Evolutionary conservation across 2,113 vertebrate genomes (phyloP).

Genomic region (Plectropomus leopardus): DNA sequence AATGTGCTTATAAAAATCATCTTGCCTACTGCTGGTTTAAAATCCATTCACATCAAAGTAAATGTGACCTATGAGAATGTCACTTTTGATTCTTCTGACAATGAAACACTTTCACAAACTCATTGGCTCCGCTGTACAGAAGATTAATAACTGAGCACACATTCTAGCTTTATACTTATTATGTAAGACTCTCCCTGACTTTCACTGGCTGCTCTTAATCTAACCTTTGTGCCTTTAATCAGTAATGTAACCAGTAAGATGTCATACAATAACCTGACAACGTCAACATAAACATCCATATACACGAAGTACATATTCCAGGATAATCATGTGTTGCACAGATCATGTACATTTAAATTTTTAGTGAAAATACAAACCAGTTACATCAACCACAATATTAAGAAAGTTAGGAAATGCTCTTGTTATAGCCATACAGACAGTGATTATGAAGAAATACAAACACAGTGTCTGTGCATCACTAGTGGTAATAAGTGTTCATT

Average conservation of each 20-base stretch:
- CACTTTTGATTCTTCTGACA: not conserved
- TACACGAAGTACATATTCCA: not conserved
- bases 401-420: too few species aligned
- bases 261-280: not conserved
- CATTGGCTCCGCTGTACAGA: not conserved
- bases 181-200: not conserved
- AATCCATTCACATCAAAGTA: not conserved
- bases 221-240: conserved; percentile 19
- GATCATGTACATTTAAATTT: not conserved
- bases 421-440: not conserved
- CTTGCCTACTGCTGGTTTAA: not conserved
- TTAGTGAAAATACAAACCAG: not conserved
- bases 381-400: too few species aligned
- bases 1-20: too few species aligned
- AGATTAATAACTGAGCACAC: not conserved
- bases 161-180: not conserved
- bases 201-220: not conserved
- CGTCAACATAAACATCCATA: not conserved
- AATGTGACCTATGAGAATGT: not conserved
- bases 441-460: not conserved
- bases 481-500: too few species aligned
- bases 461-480: not conserved
- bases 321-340: not conserved
- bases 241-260: not conserved
- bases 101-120: not conserved